Evolutionary conservation across 2,888 invertebrate genomes (phyloP).

Genomic region (Rhingia rostrata): DNA sequence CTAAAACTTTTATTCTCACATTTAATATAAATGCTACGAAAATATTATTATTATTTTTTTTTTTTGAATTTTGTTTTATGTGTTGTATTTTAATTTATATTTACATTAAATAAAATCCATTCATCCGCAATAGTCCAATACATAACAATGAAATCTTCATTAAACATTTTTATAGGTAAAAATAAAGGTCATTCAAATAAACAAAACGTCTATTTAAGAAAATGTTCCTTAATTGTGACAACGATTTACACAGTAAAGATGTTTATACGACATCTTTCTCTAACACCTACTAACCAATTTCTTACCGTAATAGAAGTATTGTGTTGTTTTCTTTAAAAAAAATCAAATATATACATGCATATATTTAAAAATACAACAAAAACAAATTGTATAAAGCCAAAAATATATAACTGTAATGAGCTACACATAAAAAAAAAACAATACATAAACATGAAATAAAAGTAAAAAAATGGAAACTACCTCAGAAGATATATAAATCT

Average conservation of each 20-base stretch:
- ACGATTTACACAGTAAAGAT: slow-evolving; percentile 72
- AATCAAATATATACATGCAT: slow-evolving; percentile 46
- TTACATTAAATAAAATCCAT: slow-evolving; percentile 12
- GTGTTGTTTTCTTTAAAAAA: slow-evolving; percentile 53
- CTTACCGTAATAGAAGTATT: slow-evolving; percentile 66
- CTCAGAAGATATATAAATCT: slow-evolving; percentile 70
- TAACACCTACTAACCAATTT: slow-evolving; percentile 65
- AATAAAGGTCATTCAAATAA: slow-evolving; percentile 28
- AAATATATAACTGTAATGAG: slow-evolving; percentile 69
- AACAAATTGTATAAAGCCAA: slow-evolving; percentile 72
- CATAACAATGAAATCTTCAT: slow-evolving; percentile 10
- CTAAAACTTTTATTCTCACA: slow-evolving; percentile 58
- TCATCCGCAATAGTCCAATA: slow-evolving; percentile 62
- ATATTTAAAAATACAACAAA: slow-evolving; percentile 60
- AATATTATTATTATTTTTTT: slow-evolving; percentile 40
- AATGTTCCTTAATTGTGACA: slow-evolving; percentile 74
- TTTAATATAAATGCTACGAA: slow-evolving; percentile 72
- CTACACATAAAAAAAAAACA: slow-evolving; percentile 60
- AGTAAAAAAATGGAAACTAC: slow-evolving; percentile 72
- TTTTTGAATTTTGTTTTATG: slow-evolving; percentile 52
- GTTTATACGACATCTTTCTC: slow-evolving; percentile 72
- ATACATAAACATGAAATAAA: slow-evolving; percentile 71
- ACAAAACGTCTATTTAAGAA: slow-evolving; percentile 57
- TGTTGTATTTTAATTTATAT: slow-evolving; percentile 55
- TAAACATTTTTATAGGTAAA: slow-evolving; percentile 30